These are phyloP conservation scores for Cantharis lateralis DNA, from an alignment of 2,888 invertebrate species.

Conservation along the genomic window DNA sequence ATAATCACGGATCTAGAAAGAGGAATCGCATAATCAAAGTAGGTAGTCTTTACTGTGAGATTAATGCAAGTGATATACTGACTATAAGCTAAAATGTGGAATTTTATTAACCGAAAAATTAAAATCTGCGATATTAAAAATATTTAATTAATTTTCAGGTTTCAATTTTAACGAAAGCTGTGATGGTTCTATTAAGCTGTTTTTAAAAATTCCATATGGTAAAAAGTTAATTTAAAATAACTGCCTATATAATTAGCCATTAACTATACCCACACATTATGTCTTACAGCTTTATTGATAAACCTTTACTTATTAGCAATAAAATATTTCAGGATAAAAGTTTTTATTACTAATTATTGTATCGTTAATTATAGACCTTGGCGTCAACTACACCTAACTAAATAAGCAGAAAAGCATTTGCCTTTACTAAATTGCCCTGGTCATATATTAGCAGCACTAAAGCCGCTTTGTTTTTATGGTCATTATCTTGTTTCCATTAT, in stretches of 20 bases:
- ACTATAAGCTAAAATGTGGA: too few species aligned
- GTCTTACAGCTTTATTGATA: constrained; percentile 1
- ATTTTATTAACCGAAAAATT: too few species aligned
- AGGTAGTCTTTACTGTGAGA: too few species aligned
- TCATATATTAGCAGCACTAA: constrained; percentile 46
- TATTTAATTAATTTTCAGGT: too few species aligned
- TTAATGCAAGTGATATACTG: too few species aligned
- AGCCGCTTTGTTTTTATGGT: constrained; percentile 50
- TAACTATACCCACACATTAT: not conserved
- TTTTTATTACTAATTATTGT: constrained; percentile 37
- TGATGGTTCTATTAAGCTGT: not conserved
- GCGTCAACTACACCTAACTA: constrained; percentile 37
- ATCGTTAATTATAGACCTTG: constrained; percentile 35
- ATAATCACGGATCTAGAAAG: too few species aligned
- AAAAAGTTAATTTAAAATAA: not conserved
- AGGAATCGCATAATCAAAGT: too few species aligned
- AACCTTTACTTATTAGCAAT: constrained; percentile 30
- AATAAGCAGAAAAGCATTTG: constrained; percentile 46
- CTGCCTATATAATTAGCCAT: not conserved
- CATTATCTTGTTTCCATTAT: constrained; percentile 51
- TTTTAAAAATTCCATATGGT: not conserved
- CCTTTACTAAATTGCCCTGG: constrained; percentile 45
- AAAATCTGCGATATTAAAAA: too few species aligned
- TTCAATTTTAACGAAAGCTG: not conserved
- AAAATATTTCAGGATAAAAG: constrained; percentile 32